A percentile compares a stretch with the other conserved stretches of the same genome.
Evolutionary conservation across 2,113 vertebrate genomes (phyloP).

Genomic region (Ochotona princeps): DNA sequence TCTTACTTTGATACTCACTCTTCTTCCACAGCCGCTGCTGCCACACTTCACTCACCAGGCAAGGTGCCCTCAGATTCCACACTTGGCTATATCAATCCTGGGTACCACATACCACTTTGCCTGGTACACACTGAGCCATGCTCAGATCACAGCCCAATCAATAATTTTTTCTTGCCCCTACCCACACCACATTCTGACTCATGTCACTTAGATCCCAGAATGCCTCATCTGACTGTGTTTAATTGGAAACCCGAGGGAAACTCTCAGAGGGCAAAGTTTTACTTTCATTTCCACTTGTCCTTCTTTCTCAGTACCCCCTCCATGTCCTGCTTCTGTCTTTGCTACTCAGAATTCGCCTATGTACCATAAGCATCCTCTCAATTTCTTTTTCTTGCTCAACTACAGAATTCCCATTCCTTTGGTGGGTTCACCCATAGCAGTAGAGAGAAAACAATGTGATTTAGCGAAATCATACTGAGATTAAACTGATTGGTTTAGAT

Average conservation of each 20-base stretch:
- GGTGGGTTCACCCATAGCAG: background rate
- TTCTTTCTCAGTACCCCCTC: constrained; percentile 6
- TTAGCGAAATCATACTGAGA: constrained; percentile 35
- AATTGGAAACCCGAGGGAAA: constrained; percentile 9
- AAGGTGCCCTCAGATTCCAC: background rate
- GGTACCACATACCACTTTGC: background rate
- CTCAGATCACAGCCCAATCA: background rate
- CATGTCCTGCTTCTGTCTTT: background rate
- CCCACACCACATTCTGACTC: background rate
- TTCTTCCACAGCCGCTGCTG: background rate
- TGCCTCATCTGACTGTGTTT: constrained; percentile 29
- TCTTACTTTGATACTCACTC: background rate
- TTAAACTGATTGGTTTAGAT: constrained; percentile 11
- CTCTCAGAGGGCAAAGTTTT: background rate
- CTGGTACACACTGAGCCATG: background rate
- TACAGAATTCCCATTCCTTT: constrained; percentile 21
- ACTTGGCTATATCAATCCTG: background rate
- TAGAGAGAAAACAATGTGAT: constrained; percentile 23
- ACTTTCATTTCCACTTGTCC: background rate
- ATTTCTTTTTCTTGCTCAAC: background rate
- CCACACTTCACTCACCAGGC: background rate
- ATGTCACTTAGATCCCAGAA: background rate
- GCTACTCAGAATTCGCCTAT: background rate
- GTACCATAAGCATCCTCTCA: background rate
- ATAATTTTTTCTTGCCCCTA: background rate